Evolutionary conservation across 2,113 vertebrate species (phyloP).

Genomic region (Psittacula cyanocephala): DNA sequence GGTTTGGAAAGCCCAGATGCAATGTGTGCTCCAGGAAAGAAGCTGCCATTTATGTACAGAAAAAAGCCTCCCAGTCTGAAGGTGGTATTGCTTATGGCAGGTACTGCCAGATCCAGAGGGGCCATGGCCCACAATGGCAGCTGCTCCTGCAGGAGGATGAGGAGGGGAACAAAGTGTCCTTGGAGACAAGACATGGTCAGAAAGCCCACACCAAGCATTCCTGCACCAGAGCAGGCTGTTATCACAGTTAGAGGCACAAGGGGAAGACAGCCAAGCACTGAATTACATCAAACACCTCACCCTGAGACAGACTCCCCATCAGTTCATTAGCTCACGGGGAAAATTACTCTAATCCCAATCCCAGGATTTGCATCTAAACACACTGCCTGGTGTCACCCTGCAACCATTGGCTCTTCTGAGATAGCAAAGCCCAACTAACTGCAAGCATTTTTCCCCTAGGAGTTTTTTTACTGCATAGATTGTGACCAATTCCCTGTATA

Average conservation of each 20-base stretch:
- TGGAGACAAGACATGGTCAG: not conserved
- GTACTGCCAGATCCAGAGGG: not conserved
- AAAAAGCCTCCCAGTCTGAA: not conserved
- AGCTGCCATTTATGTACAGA: not conserved
- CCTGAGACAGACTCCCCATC: not conserved
- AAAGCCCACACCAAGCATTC: not conserved
- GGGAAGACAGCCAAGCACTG: not conserved
- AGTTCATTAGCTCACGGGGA: not conserved
- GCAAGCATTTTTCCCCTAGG: not conserved
- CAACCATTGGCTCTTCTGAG: not conserved
- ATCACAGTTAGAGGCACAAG: not conserved
- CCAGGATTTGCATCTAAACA: not conserved
- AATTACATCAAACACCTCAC: not conserved
- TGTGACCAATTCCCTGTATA: not conserved
- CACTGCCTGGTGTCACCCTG: not conserved
- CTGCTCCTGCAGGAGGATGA: not conserved
- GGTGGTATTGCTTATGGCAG: not conserved
- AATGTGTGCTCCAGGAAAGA: not conserved
- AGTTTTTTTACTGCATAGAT: not conserved
- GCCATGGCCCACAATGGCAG: not conserved
- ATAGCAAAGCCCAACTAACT: not conserved
- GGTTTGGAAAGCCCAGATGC: not conserved
- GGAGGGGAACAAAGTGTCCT: not conserved
- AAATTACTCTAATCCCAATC: not conserved
- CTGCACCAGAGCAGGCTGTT: not conserved